Evolutionary conservation across 1,140 invertebrate species (phyloP).

Genomic region (Centruroides vittatus): DNA sequence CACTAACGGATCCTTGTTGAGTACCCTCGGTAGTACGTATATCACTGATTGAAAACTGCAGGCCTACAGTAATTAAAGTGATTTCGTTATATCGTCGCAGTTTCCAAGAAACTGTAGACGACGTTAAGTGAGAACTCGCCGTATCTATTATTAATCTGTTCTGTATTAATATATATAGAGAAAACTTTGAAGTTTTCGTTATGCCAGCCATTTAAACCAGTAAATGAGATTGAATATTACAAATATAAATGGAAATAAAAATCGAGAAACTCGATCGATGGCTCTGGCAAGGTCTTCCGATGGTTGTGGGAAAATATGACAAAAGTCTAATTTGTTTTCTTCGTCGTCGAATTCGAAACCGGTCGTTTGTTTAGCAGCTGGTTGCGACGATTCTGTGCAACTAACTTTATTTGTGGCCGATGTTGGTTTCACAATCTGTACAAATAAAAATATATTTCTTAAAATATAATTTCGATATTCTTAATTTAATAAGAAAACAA

Average conservation of each 20-base stretch:
- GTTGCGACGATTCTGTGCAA: slow-evolving; percentile 4
- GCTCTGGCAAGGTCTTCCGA: slow-evolving; percentile 12
- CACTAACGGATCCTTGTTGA: too few species aligned
- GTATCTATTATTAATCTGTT: too few species aligned
- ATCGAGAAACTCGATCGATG: slow-evolving; percentile 15
- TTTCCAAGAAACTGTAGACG: too few species aligned
- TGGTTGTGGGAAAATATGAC: not conserved
- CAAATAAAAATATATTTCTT: not conserved
- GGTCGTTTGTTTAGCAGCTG: slow-evolving; percentile 6
- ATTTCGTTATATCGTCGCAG: too few species aligned
- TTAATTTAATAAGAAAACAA: too few species aligned
- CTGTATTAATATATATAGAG: too few species aligned
- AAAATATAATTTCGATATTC: not conserved
- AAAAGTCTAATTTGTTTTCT: not conserved
- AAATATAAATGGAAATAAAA: slow-evolving; percentile 15
- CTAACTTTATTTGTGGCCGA: slow-evolving; percentile 11
- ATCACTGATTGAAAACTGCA: too few species aligned
- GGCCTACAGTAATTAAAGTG: too few species aligned
- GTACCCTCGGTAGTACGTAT: too few species aligned
- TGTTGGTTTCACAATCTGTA: slow-evolving; percentile 8
- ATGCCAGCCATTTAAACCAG: slow-evolving; percentile 11
- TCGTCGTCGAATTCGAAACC: not conserved
- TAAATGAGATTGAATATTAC: slow-evolving; percentile 18
- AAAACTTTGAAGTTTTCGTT: too few species aligned
- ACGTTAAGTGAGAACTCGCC: too few species aligned